These are phyloP conservation scores for Numida meleagris DNA, from an alignment of 2,113 vertebrate species.

Conservation along the genomic window DNA sequence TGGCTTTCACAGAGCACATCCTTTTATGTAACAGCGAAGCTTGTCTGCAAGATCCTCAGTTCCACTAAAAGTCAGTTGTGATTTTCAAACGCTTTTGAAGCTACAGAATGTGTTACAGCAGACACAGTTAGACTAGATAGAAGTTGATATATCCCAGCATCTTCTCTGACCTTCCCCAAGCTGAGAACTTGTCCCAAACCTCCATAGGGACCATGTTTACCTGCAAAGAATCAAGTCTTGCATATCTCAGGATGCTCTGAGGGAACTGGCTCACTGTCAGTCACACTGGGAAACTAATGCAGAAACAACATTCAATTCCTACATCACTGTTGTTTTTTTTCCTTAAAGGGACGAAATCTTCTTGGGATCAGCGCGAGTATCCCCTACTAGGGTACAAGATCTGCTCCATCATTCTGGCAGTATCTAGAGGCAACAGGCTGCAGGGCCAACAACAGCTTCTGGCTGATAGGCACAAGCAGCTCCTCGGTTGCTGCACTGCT, in stretches of 20 bases:
- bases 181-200: background rate
- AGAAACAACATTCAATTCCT: no score
- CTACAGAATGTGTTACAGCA: background rate
- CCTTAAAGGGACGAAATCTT: background rate
- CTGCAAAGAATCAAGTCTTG: background rate
- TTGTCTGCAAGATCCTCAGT: background rate
- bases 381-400: background rate
- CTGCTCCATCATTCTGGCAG: background rate
- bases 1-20: no score
- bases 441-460: background rate
- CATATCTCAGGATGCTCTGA: background rate
- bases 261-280: slow-evolving; percentile 11
- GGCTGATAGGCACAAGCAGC: background rate
- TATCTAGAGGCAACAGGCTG: background rate
- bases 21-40: no score
- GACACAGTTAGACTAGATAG: no score
- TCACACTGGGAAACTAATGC: background rate
- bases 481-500: background rate
- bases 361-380: background rate
- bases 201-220: background rate
- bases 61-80: background rate
- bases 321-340: no score
- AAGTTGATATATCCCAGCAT: accelerated
- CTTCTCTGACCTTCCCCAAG: background rate
- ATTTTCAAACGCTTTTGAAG: background rate